phyloP scores from a whole-genome alignment of 64 coral and sea anemone genomes.

The Actinia tenebrosa region DNA sequence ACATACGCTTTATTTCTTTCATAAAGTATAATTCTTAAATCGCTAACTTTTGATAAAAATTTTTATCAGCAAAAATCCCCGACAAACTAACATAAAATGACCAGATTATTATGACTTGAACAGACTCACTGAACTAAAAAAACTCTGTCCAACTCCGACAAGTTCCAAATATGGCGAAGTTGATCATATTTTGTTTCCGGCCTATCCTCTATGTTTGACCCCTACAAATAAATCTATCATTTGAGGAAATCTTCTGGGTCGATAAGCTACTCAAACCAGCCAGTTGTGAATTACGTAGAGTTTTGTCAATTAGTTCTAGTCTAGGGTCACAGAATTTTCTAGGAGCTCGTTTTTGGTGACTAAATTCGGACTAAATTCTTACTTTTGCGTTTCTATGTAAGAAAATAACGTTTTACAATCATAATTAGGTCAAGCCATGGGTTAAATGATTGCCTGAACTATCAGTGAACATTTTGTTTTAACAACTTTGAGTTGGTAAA shows the following conservation, averaged over 20 bases:
- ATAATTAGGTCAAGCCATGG: slow-evolving; percentile 2
- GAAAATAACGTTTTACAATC: not conserved
- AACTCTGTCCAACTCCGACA: not conserved
- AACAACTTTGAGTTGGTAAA: not conserved
- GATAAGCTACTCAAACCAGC: not conserved
- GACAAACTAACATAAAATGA: slow-evolving; percentile 1
- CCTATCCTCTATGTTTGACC: not conserved
- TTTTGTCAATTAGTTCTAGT: not conserved
- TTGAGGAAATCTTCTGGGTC: not conserved
- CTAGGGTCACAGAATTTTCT: slow-evolving; percentile 2
- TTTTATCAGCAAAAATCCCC: not conserved
- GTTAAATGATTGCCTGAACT: not conserved
- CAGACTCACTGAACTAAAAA: not conserved
- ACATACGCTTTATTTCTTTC: not conserved
- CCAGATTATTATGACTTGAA: not conserved
- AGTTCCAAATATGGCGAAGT: slow-evolving; percentile 20
- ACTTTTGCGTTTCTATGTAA: not conserved
- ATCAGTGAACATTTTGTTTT: not conserved
- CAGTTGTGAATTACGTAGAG: not conserved
- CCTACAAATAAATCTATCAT: slow-evolving; percentile 2
- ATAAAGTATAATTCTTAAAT: not conserved
- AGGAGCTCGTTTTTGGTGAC: not conserved
- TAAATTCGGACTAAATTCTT: not conserved
- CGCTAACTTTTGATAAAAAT: not conserved
- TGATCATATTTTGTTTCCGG: slow-evolving; percentile 12